Evolutionary conservation across 2,888 invertebrate species (phyloP).

Genomic region (Agrilus biguttatus): DNA sequence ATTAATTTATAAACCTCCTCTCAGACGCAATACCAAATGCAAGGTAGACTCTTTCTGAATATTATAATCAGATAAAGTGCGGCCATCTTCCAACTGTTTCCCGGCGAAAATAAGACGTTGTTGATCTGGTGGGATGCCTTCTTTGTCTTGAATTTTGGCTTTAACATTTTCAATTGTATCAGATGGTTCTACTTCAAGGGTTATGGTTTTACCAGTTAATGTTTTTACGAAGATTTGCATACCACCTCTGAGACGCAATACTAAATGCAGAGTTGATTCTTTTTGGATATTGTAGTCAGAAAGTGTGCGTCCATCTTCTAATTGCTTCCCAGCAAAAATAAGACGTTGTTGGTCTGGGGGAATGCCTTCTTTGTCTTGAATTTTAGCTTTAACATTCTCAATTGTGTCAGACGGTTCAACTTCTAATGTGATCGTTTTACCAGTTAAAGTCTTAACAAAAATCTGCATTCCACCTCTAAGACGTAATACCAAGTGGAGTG

Average conservation of each 20-base stretch:
- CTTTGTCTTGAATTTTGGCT: conserved; percentile 72
- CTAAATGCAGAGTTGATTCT: conserved; percentile 40
- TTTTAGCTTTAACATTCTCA: conserved; percentile 42
- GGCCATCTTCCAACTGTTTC: conserved; percentile 44
- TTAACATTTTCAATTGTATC: conserved; percentile 46
- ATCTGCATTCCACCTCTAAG: conserved; percentile 56
- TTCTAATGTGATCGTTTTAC: conserved; percentile 41
- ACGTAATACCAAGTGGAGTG: conserved; percentile 41
- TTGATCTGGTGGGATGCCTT: conserved; percentile 81
- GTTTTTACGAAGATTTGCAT: conserved; percentile 46
- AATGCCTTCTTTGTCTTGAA: conserved; percentile 64
- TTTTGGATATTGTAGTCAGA: conserved; percentile 50
- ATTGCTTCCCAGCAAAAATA: conserved; percentile 66
- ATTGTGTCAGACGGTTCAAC: conserved; percentile 44
- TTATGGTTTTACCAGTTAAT: conserved; percentile 38
- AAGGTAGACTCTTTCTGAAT: conserved; percentile 88
- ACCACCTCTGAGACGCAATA: conserved; percentile 41
- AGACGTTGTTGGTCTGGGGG: conserved; percentile 76
- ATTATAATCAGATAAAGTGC: conserved; percentile 52
- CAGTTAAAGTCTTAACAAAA: conserved; percentile 43
- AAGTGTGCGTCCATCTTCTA: conserved; percentile 49
- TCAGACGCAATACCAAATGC: conserved; percentile 73
- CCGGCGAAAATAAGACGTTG: conserved; percentile 82
- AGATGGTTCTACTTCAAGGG: conserved; percentile 36
- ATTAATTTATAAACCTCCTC: conserved; percentile 25